phyloP scores from a whole-genome alignment of 2,797 vertebrate species.

The Halcyon chelicuti region DNA sequence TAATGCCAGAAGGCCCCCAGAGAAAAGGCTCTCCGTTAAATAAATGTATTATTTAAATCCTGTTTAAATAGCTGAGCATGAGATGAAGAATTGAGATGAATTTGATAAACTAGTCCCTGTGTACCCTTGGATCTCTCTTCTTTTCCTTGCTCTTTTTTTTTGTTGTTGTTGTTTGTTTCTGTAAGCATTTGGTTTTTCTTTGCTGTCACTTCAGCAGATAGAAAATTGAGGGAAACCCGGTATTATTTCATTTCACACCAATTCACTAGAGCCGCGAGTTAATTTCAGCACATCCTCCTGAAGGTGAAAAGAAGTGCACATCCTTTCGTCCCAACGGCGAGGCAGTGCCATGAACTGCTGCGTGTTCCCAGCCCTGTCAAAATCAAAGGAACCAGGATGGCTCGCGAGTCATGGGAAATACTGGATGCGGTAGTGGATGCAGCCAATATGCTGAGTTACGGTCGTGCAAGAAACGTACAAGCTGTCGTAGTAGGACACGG shows the following conservation, averaged over 20 bases:
- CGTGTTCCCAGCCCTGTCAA: constrained; percentile 55
- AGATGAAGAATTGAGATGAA: background rate
- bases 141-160: background rate
- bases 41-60: constrained; percentile 25
- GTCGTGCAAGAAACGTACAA: background rate
- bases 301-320: constrained; percentile 40
- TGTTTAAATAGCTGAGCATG: constrained; percentile 8
- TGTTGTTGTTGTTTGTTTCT: background rate
- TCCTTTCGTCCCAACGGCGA: constrained; percentile 39
- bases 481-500: background rate
- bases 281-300: constrained; percentile 48
- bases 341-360: background rate
- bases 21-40: constrained; percentile 33
- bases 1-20: constrained; percentile 2
- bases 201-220: constrained; percentile 1
- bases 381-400: constrained; percentile 25
- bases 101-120: constrained; percentile 1
- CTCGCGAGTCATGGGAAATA: background rate
- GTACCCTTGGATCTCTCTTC: background rate
- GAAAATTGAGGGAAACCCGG: background rate
- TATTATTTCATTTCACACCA: constrained; percentile 37
- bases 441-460: constrained; percentile 36
- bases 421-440: background rate
- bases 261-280: constrained; percentile 50
- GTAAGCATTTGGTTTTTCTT: background rate